Percentiles rank a stretch among this genome's conserved stretches.
phyloP scores from a whole-genome alignment of 2,113 vertebrate species.

The Chloebia gouldiae region DNA sequence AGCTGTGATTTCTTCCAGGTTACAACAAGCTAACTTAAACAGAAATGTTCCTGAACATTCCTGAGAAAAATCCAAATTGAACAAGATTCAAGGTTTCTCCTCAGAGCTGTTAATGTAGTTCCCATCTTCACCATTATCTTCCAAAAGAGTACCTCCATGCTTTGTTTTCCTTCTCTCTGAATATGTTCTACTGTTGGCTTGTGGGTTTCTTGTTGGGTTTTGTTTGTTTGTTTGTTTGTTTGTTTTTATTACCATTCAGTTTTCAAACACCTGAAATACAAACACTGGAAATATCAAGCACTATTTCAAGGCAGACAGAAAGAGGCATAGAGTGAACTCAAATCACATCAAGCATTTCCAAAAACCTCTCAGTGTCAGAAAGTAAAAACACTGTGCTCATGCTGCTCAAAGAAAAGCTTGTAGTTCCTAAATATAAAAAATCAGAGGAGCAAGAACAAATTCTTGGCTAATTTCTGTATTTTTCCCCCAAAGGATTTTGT shows the following conservation, averaged over 20 bases:
- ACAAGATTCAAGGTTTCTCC: background rate
- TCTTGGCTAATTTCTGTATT: background rate
- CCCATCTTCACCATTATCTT: background rate
- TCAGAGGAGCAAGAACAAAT: background rate
- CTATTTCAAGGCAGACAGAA: background rate
- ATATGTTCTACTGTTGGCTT: background rate
- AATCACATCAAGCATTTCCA: background rate
- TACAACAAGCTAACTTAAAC: background rate
- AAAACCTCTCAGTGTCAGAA: background rate
- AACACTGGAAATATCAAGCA: background rate
- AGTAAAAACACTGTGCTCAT: background rate
- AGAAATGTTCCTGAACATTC: background rate
- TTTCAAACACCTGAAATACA: background rate
- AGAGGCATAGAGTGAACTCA: background rate
- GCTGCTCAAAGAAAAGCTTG: background rate
- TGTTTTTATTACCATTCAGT: background rate
- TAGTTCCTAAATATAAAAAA: background rate
- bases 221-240: background rate
- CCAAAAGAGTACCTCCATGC: background rate
- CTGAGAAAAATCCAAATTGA: background rate
- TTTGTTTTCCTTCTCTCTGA: background rate
- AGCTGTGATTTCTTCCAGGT: slow-evolving; percentile 29
- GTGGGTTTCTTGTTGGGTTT: accelerated
- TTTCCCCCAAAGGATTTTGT: background rate
- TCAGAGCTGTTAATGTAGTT: background rate